Conservation (phyloP, 2,113 vertebrate genomes). For the Delphinus delphis region DNA sequence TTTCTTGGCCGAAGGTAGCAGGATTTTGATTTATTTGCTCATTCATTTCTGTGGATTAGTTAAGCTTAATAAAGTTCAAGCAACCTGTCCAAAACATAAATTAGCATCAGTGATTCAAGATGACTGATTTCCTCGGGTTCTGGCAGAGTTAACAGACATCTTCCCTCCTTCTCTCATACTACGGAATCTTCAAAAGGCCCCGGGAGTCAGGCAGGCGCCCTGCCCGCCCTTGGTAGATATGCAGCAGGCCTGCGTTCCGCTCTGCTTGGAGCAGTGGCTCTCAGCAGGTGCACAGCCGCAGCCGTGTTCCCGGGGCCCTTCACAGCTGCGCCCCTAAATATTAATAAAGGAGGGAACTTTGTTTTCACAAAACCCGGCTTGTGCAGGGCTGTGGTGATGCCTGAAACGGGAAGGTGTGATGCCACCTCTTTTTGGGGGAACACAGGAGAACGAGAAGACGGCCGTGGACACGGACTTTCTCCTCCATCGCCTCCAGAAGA, state of each 20-base stretch:
- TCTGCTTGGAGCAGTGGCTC: neutral
- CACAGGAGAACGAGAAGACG: too few species aligned
- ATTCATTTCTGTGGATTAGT: conserved; percentile 59
- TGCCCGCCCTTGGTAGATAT: neutral
- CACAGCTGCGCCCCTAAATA: neutral
- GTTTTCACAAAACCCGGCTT: neutral
- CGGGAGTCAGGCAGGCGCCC: neutral
- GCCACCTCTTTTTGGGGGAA: neutral
- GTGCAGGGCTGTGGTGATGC: neutral
- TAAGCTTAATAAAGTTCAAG: conserved; percentile 53
- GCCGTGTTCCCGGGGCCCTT: neutral
- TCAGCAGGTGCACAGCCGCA: neutral
- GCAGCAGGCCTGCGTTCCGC: neutral
- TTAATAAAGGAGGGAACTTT: neutral
- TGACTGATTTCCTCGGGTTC: conserved; percentile 49
- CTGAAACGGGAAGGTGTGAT: neutral
- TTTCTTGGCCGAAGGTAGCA: conserved; percentile 42
- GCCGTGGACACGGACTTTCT: neutral
- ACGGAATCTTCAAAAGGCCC: conserved; percentile 14
- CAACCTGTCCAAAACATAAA: conserved; percentile 40
- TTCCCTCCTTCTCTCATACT: neutral
- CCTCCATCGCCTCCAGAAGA: neutral
- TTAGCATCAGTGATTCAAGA: conserved; percentile 49
- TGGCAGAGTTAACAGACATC: conserved; percentile 27
- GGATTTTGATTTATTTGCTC: conserved; percentile 62